phyloP scores from a whole-genome alignment of 1,140 invertebrate species.

The Eueides isabella region DNA sequence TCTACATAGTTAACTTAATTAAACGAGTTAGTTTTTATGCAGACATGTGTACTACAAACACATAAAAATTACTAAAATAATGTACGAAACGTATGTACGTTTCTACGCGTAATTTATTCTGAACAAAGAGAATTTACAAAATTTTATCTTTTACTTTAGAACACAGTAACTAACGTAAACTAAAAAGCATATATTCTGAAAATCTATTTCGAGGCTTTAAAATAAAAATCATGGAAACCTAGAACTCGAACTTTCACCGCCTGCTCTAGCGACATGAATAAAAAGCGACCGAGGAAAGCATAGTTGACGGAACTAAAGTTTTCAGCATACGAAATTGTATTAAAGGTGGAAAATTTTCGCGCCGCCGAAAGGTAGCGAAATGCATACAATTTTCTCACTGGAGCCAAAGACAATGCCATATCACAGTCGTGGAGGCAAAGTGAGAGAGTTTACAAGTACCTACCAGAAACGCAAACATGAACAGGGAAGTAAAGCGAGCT shows the following conservation, averaged over 20 bases:
- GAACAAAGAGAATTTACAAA: not conserved
- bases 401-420: conserved; percentile 67
- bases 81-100: not conserved
- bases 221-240: conserved; percentile 7
- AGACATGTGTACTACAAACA: too few species aligned
- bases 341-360: conserved; percentile 31
- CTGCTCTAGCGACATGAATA: conserved; percentile 18
- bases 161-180: not conserved
- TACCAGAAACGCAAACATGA: conserved; percentile 72
- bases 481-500: conserved; percentile 61
- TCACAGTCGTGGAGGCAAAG: conserved; percentile 67
- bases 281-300: conserved; percentile 17
- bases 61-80: too few species aligned
- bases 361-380: conserved; percentile 31
- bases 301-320: conserved; percentile 33
- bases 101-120: not conserved
- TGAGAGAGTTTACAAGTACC: conserved; percentile 74
- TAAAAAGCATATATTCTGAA: conserved; percentile 8
- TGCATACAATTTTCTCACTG: conserved; percentile 58
- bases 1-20: too few species aligned
- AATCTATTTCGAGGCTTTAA: conserved; percentile 11
- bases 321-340: conserved; percentile 35
- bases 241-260: conserved; percentile 13
- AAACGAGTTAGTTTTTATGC: too few species aligned
- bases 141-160: not conserved